Conservation (phyloP, 1,140 invertebrate genomes). For the Sarcophaga peregrina region DNA sequence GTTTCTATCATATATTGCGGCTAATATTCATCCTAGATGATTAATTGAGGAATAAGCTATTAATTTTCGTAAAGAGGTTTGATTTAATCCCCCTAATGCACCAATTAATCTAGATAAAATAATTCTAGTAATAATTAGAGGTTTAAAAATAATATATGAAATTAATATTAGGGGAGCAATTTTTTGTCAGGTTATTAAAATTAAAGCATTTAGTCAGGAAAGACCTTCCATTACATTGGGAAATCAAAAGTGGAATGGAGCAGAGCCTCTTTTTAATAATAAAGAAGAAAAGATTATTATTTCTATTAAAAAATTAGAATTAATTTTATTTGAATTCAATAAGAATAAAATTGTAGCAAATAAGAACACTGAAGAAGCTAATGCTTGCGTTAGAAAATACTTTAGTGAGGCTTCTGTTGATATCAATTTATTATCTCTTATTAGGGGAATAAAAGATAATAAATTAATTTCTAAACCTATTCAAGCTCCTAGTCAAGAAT, state of each 20-base stretch:
- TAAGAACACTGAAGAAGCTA: background rate
- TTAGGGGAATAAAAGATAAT: slow-evolving; percentile 14
- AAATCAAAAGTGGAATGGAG: slow-evolving; percentile 60
- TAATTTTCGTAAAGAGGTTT: no score
- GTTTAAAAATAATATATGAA: slow-evolving; percentile 59
- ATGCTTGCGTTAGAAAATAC: background rate
- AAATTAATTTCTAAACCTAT: slow-evolving; percentile 17
- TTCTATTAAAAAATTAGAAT: no score
- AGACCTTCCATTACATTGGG: slow-evolving; percentile 67
- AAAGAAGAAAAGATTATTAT: background rate
- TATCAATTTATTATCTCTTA: slow-evolving; percentile 27
- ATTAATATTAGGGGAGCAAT: slow-evolving; percentile 68
- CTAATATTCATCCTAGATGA: no score
- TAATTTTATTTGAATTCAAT: no score
- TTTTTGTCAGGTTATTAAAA: slow-evolving; percentile 70
- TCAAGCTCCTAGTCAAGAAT: background rate
- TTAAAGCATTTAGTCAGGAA: slow-evolving; percentile 66
- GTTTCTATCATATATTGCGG: no score
- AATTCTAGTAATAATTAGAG: background rate
- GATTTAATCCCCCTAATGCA: background rate
- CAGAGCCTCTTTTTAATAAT: background rate
- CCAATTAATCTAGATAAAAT: background rate
- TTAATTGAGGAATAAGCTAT: no score
- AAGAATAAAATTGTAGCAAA: no score
- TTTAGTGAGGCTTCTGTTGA: slow-evolving; percentile 14